A percentile compares a stretch with the other conserved stretches of the same genome.
Conservation (phyloP, 1,140 invertebrate species). For the Micrasema longulum region DNA sequence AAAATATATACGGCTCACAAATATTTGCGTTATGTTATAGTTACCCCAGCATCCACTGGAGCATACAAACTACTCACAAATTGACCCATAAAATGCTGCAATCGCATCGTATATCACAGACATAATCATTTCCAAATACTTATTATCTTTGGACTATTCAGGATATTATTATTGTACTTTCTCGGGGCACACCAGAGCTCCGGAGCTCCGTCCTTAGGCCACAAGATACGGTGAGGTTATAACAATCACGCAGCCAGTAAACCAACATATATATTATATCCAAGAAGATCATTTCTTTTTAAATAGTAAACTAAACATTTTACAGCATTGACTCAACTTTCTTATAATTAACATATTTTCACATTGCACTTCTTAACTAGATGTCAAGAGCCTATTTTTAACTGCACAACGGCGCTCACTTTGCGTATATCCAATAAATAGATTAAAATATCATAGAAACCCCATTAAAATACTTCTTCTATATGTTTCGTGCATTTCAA, state of each 20-base stretch:
- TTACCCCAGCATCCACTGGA: slow-evolving; percentile 54
- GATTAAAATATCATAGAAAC: slow-evolving; percentile 51
- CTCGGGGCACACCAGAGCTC: slow-evolving; percentile 48
- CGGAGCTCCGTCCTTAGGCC: slow-evolving; percentile 43
- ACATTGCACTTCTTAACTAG: slow-evolving; percentile 52
- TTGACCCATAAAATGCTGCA: slow-evolving; percentile 65
- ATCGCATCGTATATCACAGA: slow-evolving; percentile 70
- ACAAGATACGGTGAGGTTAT: slow-evolving; percentile 46
- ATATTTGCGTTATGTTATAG: slow-evolving; percentile 34
- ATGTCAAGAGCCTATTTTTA: slow-evolving; percentile 46
- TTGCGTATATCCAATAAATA: slow-evolving; percentile 50
- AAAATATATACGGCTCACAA: slow-evolving; percentile 52
- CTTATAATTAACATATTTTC: slow-evolving; percentile 52
- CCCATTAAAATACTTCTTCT: slow-evolving; percentile 64
- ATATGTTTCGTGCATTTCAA: slow-evolving; percentile 72
- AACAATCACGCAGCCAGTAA: slow-evolving; percentile 49
- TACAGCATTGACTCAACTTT: slow-evolving; percentile 54
- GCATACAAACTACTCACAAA: slow-evolving; percentile 62
- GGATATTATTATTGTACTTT: slow-evolving; percentile 56
- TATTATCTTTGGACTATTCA: slow-evolving; percentile 67
- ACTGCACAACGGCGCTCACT: slow-evolving; percentile 45
- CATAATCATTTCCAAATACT: slow-evolving; percentile 56
- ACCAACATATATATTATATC: slow-evolving; percentile 41
- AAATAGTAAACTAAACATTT: slow-evolving; percentile 53
- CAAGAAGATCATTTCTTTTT: slow-evolving; percentile 43